A percentile compares a stretch with the other conserved stretches of the same genome.
Conservation (phyloP, 2,888 invertebrate genomes). For the Orchestes rusci region DNA sequence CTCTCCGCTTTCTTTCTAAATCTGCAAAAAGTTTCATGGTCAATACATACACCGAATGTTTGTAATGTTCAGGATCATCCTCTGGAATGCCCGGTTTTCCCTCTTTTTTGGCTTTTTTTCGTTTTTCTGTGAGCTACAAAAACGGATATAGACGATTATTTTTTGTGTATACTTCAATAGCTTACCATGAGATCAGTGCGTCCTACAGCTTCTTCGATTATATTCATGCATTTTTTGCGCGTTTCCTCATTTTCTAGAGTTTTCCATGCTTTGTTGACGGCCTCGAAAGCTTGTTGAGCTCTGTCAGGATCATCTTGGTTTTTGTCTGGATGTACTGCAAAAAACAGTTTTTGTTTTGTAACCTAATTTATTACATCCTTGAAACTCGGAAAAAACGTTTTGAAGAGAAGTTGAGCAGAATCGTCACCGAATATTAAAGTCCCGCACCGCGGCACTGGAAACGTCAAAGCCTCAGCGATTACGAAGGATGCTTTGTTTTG, state of each 20-base stretch:
- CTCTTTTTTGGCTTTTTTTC: conserved; percentile 89
- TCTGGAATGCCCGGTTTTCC: conserved; percentile 81
- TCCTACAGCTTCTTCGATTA: conserved; percentile 95
- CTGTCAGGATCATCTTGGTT: conserved; percentile 93
- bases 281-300: conserved; percentile 88
- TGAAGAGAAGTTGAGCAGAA: background rate
- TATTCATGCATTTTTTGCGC: conserved; percentile 86
- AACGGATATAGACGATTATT: background rate
- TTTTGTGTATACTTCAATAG: background rate
- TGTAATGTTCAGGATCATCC: conserved; percentile 77
- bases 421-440: background rate
- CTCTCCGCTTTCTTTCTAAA: conserved; percentile 85
- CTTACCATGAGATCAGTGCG: conserved; percentile 86
- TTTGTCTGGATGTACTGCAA: conserved; percentile 92
- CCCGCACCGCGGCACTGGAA: too few relatives aligned
- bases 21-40: conserved; percentile 96
- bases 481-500: too few relatives aligned
- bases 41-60: conserved; percentile 95
- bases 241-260: conserved; percentile 92
- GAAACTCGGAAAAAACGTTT: background rate
- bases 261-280: conserved; percentile 93
- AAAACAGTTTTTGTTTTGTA: background rate
- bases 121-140: conserved; percentile 79
- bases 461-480: too few relatives aligned
- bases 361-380: background rate